Evolutionary conservation across 2,113 vertebrate genomes (phyloP).

Genomic region (Silurus asotus): DNA sequence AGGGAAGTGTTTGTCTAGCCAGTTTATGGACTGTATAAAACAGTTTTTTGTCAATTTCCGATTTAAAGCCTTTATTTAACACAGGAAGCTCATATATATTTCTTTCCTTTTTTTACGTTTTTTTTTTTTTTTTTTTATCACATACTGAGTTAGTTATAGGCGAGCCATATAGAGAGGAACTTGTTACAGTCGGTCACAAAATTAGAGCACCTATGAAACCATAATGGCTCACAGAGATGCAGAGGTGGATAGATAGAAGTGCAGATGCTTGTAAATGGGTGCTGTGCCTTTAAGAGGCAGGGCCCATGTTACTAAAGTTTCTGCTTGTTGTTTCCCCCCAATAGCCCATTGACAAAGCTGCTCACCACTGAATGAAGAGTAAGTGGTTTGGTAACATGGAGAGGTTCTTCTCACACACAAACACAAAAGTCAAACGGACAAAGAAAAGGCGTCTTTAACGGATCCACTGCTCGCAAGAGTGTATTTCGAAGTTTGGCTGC

Average conservation of each 20-base stretch:
- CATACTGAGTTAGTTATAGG: background rate
- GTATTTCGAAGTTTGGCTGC: background rate
- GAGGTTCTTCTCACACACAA: conserved; percentile 72
- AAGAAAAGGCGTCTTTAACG: conserved; percentile 40
- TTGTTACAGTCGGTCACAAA: conserved; percentile 41
- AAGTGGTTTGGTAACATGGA: conserved; percentile 81
- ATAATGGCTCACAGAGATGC: conserved; percentile 27
- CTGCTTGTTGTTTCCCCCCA: conserved; percentile 83
- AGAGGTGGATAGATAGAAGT: background rate
- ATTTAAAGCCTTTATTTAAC: background rate
- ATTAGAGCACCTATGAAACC: conserved; percentile 49
- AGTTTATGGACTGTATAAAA: background rate
- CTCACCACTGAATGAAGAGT: conserved; percentile 78
- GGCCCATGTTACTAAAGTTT: conserved; percentile 80
- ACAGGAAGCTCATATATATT: background rate
- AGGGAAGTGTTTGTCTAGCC: background rate
- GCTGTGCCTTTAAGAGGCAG: conserved; percentile 77
- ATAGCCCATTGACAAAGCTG: conserved; percentile 84
- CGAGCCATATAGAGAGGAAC: conserved; percentile 18
- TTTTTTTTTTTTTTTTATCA: background rate
- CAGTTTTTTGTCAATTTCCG: background rate
- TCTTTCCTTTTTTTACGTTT: background rate
- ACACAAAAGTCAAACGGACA: conserved; percentile 46
- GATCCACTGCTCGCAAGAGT: background rate
- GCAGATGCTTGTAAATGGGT: conserved; percentile 3